Percentiles rank a stretch among this genome's conserved stretches.
phyloP scores from a whole-genome alignment of 1,140 invertebrate species.

The Aphidius gifuensis region DNA sequence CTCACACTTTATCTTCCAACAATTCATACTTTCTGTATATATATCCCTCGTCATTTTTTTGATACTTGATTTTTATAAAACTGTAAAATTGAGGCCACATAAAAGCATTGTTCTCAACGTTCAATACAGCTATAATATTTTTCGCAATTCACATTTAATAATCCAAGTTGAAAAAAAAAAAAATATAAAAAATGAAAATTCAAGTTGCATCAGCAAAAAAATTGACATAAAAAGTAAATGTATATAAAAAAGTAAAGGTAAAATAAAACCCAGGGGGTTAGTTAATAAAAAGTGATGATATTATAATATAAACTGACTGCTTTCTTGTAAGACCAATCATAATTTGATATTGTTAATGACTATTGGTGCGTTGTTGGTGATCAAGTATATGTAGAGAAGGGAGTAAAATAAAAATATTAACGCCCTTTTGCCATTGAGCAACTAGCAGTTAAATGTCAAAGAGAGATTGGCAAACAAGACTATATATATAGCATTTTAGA shows the following conservation, averaged over 20 bases:
- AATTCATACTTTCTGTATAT: background rate
- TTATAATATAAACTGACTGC: too few relatives aligned
- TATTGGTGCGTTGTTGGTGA: too few relatives aligned
- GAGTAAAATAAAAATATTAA: conserved; percentile 8
- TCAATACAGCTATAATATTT: conserved; percentile 18
- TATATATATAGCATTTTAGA: background rate
- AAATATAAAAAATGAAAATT: too few relatives aligned
- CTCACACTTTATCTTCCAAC: conserved; percentile 1
- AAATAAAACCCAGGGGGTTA: too few relatives aligned
- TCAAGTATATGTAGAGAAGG: conserved; percentile 1
- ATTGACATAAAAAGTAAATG: background rate
- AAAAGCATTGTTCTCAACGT: conserved; percentile 17
- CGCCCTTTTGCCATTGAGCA: background rate
- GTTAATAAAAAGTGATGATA: too few relatives aligned
- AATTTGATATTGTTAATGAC: too few relatives aligned
- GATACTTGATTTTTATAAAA: conserved; percentile 9
- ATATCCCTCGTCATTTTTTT: background rate
- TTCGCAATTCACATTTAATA: background rate
- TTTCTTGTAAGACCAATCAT: too few relatives aligned
- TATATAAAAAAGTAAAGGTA: too few relatives aligned
- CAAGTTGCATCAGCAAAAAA: background rate
- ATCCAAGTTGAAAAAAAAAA: too few relatives aligned
- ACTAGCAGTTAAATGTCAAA: too few relatives aligned
- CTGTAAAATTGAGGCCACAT: conserved; percentile 21
- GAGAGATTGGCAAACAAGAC: too few relatives aligned